phyloP scores from a whole-genome alignment of 2,113 vertebrate species.

The Thryonomys swinderianus region DNA sequence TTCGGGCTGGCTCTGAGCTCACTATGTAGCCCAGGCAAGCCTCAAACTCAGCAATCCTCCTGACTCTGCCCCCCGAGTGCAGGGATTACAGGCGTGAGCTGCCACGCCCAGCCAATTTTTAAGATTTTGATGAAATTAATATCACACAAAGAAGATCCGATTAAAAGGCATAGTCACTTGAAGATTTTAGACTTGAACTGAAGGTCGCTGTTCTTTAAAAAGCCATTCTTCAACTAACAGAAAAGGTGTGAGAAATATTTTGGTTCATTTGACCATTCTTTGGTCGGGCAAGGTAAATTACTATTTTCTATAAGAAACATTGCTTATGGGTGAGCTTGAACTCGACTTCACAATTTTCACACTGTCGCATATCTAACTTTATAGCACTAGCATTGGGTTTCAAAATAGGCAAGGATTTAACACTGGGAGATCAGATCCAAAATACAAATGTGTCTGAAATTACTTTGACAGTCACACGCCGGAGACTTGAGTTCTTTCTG shows the following conservation, averaged over 20 bases:
- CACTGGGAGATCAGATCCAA: not conserved
- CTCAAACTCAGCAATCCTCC: no score
- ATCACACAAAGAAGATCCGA: not conserved
- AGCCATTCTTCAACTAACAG: not conserved
- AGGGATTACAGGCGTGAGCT: no score
- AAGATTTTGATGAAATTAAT: conserved; percentile 41
- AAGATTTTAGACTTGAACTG: not conserved
- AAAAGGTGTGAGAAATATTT: conserved; percentile 2
- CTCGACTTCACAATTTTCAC: conserved; percentile 6
- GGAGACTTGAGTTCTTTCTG: not conserved
- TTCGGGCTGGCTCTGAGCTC: no score
- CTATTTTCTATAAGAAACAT: not conserved
- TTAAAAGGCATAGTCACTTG: not conserved
- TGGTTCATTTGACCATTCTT: not conserved
- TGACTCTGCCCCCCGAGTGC: no score
- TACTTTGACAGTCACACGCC: not conserved
- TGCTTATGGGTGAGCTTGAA: not conserved
- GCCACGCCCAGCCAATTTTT: no score
- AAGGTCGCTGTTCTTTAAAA: not conserved
- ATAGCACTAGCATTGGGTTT: not conserved
- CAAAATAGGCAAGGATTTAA: conserved; percentile 31
- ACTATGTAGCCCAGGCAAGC: no score
- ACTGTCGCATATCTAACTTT: not conserved
- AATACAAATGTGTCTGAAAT: conserved; percentile 16
- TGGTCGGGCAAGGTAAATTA: not conserved